Conservation (phyloP, 2,113 vertebrate genomes). For the Coracopsis vasa region DNA sequence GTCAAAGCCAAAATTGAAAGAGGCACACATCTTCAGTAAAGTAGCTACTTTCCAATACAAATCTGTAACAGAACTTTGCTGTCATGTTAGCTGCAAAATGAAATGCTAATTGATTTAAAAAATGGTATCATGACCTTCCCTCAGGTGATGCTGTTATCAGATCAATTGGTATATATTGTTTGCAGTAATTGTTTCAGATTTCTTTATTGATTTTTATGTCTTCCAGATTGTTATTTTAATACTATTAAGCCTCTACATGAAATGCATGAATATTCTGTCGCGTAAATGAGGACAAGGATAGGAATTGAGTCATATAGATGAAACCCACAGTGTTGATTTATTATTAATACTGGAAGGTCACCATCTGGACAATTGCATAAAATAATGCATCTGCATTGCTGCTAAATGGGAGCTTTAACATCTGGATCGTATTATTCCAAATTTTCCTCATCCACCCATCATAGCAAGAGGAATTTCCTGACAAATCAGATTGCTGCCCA, state of each 20-base stretch:
- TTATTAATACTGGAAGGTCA: conserved; percentile 67
- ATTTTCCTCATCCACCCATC: conserved; percentile 66
- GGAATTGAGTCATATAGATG: not conserved
- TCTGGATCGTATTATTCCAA: conserved; percentile 69
- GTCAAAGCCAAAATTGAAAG: not conserved
- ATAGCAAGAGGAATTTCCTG: conserved; percentile 73
- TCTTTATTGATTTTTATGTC: not conserved
- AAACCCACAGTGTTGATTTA: conserved; percentile 10
- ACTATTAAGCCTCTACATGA: conserved; percentile 23
- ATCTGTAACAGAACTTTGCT: not conserved
- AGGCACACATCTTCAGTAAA: not conserved
- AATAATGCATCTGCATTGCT: conserved; percentile 58
- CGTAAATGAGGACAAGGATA: conserved; percentile 50
- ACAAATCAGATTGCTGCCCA: conserved; percentile 68
- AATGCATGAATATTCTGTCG: not conserved
- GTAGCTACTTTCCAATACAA: not conserved
- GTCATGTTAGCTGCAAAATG: not conserved
- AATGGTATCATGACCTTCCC: not conserved
- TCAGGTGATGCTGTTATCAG: not conserved
- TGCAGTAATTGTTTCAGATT: not conserved
- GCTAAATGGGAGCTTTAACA: conserved; percentile 45
- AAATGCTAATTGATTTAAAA: not conserved
- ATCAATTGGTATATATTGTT: not conserved
- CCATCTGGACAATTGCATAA: conserved; percentile 63
- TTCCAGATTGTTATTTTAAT: conserved; percentile 40